phyloP scores from a whole-genome alignment of 2,113 vertebrate genomes.

The Neotoma lepida region DNA sequence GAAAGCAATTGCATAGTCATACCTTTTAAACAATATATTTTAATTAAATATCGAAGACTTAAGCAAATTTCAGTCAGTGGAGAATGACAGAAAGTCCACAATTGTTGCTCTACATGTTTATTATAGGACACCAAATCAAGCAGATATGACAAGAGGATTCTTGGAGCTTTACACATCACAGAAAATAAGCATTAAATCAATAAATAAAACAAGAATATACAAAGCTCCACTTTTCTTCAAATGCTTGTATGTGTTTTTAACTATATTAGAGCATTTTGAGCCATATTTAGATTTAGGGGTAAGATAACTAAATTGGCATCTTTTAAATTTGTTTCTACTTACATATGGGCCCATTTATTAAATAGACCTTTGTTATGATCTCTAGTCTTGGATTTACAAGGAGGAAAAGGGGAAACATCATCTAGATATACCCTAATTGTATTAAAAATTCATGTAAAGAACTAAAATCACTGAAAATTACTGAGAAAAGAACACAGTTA shows the following conservation, averaged over 20 bases:
- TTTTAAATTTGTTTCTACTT: not conserved
- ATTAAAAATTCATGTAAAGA: not conserved
- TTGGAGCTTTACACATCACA: not conserved
- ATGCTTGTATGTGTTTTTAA: not conserved
- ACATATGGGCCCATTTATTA: not conserved
- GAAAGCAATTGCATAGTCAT: not conserved
- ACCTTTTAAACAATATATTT: not conserved
- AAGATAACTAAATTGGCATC: not conserved
- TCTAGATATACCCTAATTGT: not conserved
- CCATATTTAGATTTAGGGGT: not conserved
- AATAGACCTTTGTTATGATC: not conserved
- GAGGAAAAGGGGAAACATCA: not conserved
- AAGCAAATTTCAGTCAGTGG: not conserved
- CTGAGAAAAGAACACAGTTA: not conserved
- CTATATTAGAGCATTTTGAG: not conserved
- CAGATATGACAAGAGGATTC: not conserved
- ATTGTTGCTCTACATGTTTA: not conserved
- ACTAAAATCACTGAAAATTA: not conserved
- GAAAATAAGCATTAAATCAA: not conserved
- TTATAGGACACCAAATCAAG: not conserved
- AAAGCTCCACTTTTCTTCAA: not conserved
- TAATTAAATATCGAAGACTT: not conserved
- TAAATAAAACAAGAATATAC: not conserved
- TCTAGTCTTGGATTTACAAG: not conserved
- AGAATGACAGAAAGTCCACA: not conserved